Conservation (phyloP, 1,140 invertebrate genomes). For the Colletes latitarsis region DNA sequence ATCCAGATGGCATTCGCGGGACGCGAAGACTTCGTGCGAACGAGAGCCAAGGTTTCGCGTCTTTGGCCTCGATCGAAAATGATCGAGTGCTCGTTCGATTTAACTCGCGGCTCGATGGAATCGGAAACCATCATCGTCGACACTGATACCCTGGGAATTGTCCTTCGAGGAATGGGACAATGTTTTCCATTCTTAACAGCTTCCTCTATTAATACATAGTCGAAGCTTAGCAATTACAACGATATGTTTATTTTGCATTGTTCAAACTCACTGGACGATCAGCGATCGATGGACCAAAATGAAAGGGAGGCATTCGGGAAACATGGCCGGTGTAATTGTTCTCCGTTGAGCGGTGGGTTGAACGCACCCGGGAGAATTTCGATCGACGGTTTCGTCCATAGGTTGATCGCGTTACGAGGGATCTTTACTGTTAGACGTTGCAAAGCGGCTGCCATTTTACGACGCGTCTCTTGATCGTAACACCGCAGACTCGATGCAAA, state of each 20-base stretch:
- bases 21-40: not conserved
- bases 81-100: not conserved
- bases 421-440: constrained; percentile 54
- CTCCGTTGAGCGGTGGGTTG: constrained; percentile 5
- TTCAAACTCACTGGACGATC: too few relatives aligned
- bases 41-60: constrained; percentile 6
- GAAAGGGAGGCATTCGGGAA: constrained; percentile 28
- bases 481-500: constrained; percentile 16
- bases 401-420: constrained; percentile 38
- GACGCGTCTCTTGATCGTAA: constrained; percentile 31
- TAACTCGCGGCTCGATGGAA: not conserved
- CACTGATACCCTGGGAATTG: too few relatives aligned
- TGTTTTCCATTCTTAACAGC: too few relatives aligned
- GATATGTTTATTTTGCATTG: too few relatives aligned
- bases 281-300: not conserved
- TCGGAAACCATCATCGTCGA: too few relatives aligned
- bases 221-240: too few relatives aligned
- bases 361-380: constrained; percentile 45
- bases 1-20: not conserved
- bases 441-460: constrained; percentile 33
- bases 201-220: too few relatives aligned
- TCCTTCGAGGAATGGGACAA: not conserved
- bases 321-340: constrained; percentile 8
- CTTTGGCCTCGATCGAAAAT: not conserved
- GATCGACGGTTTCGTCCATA: constrained; percentile 11